Base-by-base conservation (phyloP, 1,140 invertebrate genomes). In the Goniozus legneri region DNA sequence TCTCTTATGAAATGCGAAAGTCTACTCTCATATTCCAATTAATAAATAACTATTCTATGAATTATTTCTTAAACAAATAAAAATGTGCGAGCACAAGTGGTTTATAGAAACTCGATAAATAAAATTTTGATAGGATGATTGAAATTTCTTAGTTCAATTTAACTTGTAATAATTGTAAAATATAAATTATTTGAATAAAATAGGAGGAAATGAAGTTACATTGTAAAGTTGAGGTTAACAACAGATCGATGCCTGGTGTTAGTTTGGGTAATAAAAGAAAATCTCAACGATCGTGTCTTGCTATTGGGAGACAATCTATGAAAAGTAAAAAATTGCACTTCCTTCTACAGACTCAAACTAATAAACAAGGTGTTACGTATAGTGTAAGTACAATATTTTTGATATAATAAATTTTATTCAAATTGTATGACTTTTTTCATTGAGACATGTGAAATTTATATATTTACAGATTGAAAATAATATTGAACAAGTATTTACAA, bases 201-300 rank as follows among this genome's bases (percentile, higher is more conserved):
- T n/a, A n/a, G n/a, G n/a, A n/a, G n/a, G n/a, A n/a, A 27, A 88
- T 88, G 86, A 87, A 85, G 70, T 73, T 88, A 54, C 63, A 78
- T 16, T 87, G 86, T 64, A 80, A 79, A 55, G 71, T 87, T 12
- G 79, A 80, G 60, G 75, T 87, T 30, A 68, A 77, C 37, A 83
- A 87, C 59, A 80, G 85, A 50, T 56, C 65, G 38, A 61, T 77
- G 50, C 69, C 52, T 54, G 65, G 60, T 48, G 64, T 71, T 54
- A 73, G 75, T 48, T 62, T 73, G 37, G 62, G 52, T 54, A 54
- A 50, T 55, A 64, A 65, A 58, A 65, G 47, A 71, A 73, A 60
- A 62, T 55, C 68, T 67, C 77, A 55, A 59, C 78, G 56, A 60
- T 77, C 77, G 54, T 73, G 76, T 48, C 61, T 89, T 35, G 80